These are phyloP conservation scores for Hemiscyllium ocellatum DNA, from an alignment of 2,113 vertebrate species.

Conservation along the genomic window DNA sequence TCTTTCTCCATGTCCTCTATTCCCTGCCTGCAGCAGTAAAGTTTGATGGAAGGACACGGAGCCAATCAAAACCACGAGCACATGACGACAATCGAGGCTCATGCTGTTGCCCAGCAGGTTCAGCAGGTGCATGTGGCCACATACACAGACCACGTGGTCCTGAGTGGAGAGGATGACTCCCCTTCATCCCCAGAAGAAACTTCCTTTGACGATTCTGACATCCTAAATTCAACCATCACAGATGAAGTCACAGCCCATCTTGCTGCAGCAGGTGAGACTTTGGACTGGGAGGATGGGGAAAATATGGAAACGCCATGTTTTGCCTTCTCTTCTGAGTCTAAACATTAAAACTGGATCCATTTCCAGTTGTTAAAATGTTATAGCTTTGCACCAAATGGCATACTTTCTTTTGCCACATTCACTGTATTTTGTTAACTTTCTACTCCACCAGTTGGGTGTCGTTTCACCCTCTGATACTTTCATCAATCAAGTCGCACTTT, in stretches of 20 bases:
- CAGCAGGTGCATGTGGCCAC: constrained; percentile 88
- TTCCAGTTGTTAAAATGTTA: background rate
- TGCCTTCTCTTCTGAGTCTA: background rate
- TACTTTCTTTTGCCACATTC: background rate
- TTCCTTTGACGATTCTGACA: constrained; percentile 91
- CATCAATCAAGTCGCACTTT: background rate
- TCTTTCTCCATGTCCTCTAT: constrained; percentile 40
- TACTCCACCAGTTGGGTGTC: background rate
- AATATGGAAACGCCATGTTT: background rate
- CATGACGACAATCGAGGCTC: constrained; percentile 94
- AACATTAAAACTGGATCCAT: background rate
- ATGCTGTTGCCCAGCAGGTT: constrained; percentile 84
- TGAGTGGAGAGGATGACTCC: constrained; percentile 90
- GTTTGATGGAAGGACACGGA: constrained; percentile 84
- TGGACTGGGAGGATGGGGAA: background rate
- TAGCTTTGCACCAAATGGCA: background rate
- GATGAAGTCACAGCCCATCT: constrained; percentile 94
- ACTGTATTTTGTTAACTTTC: background rate
- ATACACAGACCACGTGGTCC: constrained; percentile 84
- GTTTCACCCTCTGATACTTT: background rate
- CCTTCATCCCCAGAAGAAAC: constrained; percentile 92
- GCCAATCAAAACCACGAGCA: constrained; percentile 75
- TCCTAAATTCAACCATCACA: constrained; percentile 87
- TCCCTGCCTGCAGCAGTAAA: constrained; percentile 43
- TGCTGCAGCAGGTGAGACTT: constrained; percentile 79